These are phyloP conservation scores for Argopecten irradians DNA, from an alignment of 1,140 invertebrate genomes.

Conservation along the genomic window DNA sequence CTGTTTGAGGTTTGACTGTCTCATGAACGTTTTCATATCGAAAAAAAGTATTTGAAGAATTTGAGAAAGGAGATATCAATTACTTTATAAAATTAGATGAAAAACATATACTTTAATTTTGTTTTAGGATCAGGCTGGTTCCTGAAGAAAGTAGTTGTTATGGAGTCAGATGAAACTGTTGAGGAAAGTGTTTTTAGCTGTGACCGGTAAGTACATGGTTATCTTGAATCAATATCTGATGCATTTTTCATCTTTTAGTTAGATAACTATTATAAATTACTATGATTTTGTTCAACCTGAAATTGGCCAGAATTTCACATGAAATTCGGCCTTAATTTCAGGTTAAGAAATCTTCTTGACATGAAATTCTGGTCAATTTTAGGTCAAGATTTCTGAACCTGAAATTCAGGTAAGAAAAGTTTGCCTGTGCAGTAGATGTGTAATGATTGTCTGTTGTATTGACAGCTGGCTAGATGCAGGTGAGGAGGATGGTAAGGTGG, in stretches of 20 bases:
- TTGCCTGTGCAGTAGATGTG: neutral
- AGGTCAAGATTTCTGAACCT: no score
- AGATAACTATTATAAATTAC: no score
- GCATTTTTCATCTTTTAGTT: no score
- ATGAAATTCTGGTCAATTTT: no score
- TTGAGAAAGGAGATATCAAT: no score
- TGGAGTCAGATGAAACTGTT: slow-evolving; percentile 49
- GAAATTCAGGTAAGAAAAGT: no score
- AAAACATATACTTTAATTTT: neutral
- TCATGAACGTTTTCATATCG: neutral
- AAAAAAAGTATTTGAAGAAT: no score
- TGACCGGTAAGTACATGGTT: slow-evolving; percentile 57
- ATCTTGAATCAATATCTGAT: neutral
- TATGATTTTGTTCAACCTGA: no score
- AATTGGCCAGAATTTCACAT: no score
- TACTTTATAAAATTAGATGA: no score
- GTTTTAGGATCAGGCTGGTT: slow-evolving; percentile 65
- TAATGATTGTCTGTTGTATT: slow-evolving; percentile 16
- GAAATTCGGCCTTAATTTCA: no score
- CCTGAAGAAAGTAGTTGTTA: slow-evolving; percentile 66
- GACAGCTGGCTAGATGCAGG: slow-evolving; percentile 69
- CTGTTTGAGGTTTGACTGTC: neutral
- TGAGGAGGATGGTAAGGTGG: slow-evolving; percentile 65
- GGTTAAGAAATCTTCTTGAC: no score
- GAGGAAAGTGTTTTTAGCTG: slow-evolving; percentile 62